Percentiles rank a stretch among this genome's conserved stretches.
Evolutionary conservation across 2,113 vertebrate species (phyloP).

Genomic region (Chamaetylas fuelleborni): DNA sequence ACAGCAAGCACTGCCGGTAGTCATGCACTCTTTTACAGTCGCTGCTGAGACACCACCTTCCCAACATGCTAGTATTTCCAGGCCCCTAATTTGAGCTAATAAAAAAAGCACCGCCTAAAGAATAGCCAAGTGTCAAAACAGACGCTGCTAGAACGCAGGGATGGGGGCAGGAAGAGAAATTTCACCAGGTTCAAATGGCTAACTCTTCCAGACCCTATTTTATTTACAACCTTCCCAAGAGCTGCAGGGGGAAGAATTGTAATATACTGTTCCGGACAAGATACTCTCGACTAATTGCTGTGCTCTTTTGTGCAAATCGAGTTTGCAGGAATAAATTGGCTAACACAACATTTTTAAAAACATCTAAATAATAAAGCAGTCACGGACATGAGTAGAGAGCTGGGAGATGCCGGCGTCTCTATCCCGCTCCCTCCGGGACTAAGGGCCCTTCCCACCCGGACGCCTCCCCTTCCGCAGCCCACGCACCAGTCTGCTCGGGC

Average conservation of each 20-base stretch:
- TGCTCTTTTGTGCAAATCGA: neutral
- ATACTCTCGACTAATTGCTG: neutral
- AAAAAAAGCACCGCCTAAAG: neutral
- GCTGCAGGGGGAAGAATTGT: neutral
- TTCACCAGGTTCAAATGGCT: neutral
- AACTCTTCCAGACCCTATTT: neutral
- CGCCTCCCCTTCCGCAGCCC: neutral
- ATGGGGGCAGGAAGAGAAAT: neutral
- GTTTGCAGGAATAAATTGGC: neutral
- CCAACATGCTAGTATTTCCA: neutral
- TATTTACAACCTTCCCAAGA: neutral
- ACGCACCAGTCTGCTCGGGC: neutral
- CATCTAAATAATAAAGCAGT: neutral
- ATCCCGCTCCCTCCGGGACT: neutral
- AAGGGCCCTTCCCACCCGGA: neutral
- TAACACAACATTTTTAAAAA: neutral
- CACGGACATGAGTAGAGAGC: neutral
- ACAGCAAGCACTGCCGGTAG: neutral
- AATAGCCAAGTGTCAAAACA: neutral
- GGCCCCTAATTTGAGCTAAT: neutral
- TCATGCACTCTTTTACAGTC: neutral
- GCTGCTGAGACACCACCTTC: neutral
- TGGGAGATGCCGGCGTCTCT: neutral
- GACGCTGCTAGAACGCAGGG: neutral
- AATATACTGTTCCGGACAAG: neutral